Evolutionary conservation across 2,797 vertebrate genomes (phyloP).

Genomic region (Potorous gilbertii): DNA sequence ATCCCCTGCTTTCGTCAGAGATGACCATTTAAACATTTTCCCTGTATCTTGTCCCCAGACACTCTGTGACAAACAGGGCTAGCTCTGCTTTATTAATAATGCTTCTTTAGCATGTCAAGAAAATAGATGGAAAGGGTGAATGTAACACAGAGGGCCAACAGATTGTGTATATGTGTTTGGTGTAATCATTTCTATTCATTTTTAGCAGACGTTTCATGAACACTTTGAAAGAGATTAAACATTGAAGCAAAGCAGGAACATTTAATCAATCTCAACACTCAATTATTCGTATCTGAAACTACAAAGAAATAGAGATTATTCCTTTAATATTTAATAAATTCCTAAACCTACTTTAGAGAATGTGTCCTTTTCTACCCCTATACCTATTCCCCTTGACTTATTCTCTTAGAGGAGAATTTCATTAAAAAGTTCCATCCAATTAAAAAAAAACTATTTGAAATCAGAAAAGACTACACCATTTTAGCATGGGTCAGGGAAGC

Average conservation of each 20-base stretch:
- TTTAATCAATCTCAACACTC: constrained; percentile 68
- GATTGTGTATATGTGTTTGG: constrained; percentile 2
- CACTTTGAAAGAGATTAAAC: constrained; percentile 66
- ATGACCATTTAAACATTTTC: background rate
- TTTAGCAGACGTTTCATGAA: constrained; percentile 53
- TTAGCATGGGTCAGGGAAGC: background rate
- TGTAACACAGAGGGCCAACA: background rate
- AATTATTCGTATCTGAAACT: constrained; percentile 65
- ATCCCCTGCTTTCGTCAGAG: background rate
- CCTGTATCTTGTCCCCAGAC: background rate
- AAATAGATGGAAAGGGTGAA: background rate
- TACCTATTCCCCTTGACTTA: constrained; percentile 47
- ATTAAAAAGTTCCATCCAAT: constrained; percentile 9
- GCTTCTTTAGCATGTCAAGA: background rate
- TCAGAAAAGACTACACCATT: background rate
- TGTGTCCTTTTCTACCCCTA: constrained; percentile 45
- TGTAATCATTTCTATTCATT: constrained; percentile 54
- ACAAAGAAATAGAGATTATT: constrained; percentile 68
- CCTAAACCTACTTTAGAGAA: constrained; percentile 67
- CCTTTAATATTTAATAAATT: constrained; percentile 72
- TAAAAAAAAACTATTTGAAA: constrained; percentile 16
- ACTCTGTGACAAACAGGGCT: background rate
- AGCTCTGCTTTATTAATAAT: background rate
- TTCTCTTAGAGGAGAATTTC: constrained; percentile 59
- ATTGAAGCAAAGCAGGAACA: constrained; percentile 51